Percentiles rank a stretch among this genome's conserved stretches.
Evolutionary conservation across 2,888 invertebrate genomes (phyloP).

Genomic region (Calephelis perditalis): DNA sequence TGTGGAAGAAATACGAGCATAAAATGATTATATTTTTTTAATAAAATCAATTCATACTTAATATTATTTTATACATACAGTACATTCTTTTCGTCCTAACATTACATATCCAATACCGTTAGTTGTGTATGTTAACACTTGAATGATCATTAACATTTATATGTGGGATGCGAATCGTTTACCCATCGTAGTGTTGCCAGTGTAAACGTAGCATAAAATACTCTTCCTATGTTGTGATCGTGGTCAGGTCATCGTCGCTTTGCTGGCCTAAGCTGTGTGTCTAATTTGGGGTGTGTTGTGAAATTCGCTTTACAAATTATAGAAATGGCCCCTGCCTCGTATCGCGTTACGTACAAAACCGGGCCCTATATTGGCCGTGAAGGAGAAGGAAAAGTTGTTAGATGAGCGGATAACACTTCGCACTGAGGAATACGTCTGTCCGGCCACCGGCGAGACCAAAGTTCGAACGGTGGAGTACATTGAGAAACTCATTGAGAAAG

Average conservation of each 20-base stretch:
- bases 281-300: conserved; percentile 59
- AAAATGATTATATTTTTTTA: background rate
- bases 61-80: background rate
- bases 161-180: conserved; percentile 11
- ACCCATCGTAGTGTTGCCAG: conserved; percentile 4
- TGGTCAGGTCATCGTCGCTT: conserved; percentile 58
- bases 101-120: background rate
- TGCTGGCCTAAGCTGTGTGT: conserved; percentile 53
- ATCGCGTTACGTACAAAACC: conserved; percentile 92
- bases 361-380: conserved; percentile 88
- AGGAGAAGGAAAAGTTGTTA: conserved; percentile 93
- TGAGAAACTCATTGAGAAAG: conserved; percentile 96
- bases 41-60: background rate
- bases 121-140: conserved; percentile 14
- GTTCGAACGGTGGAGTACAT: conserved; percentile 95
- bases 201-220: background rate
- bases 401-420: conserved; percentile 92
- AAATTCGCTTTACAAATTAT: conserved; percentile 75
- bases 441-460: conserved; percentile 89
- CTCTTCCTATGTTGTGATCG: conserved; percentile 30
- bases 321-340: conserved; percentile 85
- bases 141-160: conserved; percentile 15
- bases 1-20: no score
- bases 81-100: conserved; percentile 12
- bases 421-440: conserved; percentile 93